Evolutionary conservation across 2,797 vertebrate genomes (phyloP), one percentile per base, ranked within the genome.

Genomic region (Megaceryle alcyon): DNA sequence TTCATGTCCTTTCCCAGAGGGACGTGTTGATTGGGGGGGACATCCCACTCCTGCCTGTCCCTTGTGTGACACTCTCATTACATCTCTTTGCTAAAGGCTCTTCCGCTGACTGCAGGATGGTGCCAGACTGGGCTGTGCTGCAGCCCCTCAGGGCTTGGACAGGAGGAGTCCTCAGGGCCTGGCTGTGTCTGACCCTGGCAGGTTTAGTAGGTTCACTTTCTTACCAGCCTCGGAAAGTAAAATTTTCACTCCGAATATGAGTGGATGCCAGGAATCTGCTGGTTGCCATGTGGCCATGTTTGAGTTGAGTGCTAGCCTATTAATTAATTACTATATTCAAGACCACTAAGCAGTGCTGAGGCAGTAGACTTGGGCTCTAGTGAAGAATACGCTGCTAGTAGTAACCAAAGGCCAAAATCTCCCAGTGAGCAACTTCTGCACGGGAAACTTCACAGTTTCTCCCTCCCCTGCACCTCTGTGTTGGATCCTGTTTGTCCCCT

Each of bases 281-380:
- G 10, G 7, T 66, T 88, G 69, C 65, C 12, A 2, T 3, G n/a
- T 51, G 65, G 53, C 28, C 3, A 0, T 0, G 1, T n/a, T 44
- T 26, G 66, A 82, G 41, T 84, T 14, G 12, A 60, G 43, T 39
- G 88, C 65, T 31, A 3, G 43, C 29, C 81, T 78, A 59, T 51
- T 17, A 4, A 12, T 21, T 25, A 10, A 17, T 76, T n/a, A 4
- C 14, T 53, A 11, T 59, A 17, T 75, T 64, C 44, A 82, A 66
- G 61, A 80, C 46, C n/a, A 25, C 61, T 69, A 4, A 14, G 59
- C 64, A 77, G 56, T 41, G 65, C 28, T 79, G 70, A 65, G 59
- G 71, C 66, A 72, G 66, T 46, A 80, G 66, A 4, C 44, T 60
- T 44, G 59, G 63, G 19, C 53, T 60, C 82, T 41, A 3, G 1